These are phyloP conservation scores for Takifugu ocellatus DNA, from an alignment of 2,797 vertebrate genomes.

Conservation along the genomic window DNA sequence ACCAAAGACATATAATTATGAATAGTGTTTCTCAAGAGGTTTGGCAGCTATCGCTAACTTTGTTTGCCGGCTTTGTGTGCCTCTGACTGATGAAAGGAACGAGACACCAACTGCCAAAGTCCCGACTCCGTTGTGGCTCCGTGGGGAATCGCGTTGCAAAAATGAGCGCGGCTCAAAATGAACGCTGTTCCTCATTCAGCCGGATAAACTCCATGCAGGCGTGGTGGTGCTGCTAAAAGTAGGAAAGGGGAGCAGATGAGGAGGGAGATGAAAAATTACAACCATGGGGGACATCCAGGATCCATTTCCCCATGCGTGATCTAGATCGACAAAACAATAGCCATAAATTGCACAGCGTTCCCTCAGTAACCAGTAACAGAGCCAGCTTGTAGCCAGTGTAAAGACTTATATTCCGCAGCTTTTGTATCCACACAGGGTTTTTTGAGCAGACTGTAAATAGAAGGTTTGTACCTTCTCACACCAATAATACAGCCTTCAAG, in stretches of 20 bases:
- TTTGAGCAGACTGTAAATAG: too few relatives aligned
- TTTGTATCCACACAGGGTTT: too few relatives aligned
- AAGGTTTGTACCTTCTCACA: too few relatives aligned
- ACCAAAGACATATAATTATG: slow-evolving; percentile 18
- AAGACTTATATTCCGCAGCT: neutral
- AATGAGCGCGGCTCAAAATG: slow-evolving; percentile 43
- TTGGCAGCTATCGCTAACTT: slow-evolving; percentile 26
- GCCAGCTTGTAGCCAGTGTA: neutral
- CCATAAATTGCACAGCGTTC: slow-evolving; percentile 10
- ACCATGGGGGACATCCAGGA: slow-evolving; percentile 14
- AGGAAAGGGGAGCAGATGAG: neutral
- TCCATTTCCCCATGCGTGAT: slow-evolving; percentile 13
- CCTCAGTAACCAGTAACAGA: slow-evolving; percentile 8
- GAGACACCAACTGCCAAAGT: slow-evolving; percentile 33
- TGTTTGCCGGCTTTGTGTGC: slow-evolving; percentile 25
- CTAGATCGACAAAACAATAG: slow-evolving; percentile 12
- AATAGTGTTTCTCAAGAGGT: slow-evolving; percentile 14
- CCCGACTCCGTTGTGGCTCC: slow-evolving; percentile 32
- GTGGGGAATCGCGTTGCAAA: slow-evolving; percentile 33
- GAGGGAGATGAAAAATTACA: neutral
- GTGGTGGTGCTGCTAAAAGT: slow-evolving; percentile 20
- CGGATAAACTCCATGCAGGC: slow-evolving; percentile 19
- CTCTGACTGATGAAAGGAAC: slow-evolving; percentile 23
- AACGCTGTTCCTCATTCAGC: slow-evolving; percentile 40
- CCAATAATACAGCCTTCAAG: too few relatives aligned